These are phyloP conservation scores for Tenthredo mesomela DNA, from an alignment of 2,888 invertebrate species.

Conservation along the genomic window DNA sequence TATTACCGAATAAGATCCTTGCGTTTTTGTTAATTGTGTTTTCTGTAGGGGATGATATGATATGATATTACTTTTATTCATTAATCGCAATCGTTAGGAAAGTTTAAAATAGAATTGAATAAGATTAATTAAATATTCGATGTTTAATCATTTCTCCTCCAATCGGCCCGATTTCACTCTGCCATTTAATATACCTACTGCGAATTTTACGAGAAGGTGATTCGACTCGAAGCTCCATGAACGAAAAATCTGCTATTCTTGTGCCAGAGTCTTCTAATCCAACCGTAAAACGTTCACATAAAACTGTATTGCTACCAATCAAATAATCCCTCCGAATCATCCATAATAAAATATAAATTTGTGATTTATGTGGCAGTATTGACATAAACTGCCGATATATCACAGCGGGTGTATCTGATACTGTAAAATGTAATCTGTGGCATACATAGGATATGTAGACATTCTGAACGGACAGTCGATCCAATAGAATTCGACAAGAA, in stretches of 20 bases:
- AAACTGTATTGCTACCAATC: background rate
- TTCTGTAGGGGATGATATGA: background rate
- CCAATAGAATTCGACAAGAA: conserved; percentile 3
- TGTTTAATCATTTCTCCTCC: background rate
- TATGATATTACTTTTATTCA: background rate
- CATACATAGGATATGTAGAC: background rate
- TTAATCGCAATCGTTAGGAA: background rate
- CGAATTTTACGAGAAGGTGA: background rate
- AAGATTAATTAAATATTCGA: background rate
- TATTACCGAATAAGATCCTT: background rate
- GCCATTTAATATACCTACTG: background rate
- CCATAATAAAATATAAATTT: background rate
- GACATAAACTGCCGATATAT: background rate
- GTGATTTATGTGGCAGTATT: conserved; percentile 22
- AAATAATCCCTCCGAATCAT: background rate
- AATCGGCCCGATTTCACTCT: background rate
- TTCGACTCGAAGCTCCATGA: background rate
- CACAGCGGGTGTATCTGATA: background rate
- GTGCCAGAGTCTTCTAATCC: background rate
- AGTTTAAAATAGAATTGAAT: background rate
- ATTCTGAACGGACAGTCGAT: conserved; percentile 5
- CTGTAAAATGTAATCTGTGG: conserved; percentile 19
- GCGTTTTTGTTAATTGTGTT: background rate
- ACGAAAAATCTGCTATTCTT: background rate
- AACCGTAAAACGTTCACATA: conserved; percentile 30